Evolutionary conservation across 2,113 vertebrate genomes (phyloP), one percentile per base, ranked within the genome.

Genomic region (rabbit (Oryctolagus cuniculus)): DNA sequence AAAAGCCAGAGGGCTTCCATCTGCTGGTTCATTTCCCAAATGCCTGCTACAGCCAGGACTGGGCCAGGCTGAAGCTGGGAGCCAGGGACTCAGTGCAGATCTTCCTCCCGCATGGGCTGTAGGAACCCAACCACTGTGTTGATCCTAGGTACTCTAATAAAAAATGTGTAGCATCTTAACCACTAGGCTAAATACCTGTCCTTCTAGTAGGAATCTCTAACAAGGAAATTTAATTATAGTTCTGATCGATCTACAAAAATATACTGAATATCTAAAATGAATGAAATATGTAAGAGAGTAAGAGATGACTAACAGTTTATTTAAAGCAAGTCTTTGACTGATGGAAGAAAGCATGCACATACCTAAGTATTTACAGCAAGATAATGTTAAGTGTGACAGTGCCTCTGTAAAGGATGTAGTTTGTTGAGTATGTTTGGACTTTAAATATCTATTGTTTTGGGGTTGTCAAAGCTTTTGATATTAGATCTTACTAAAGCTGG

Each of bases 401-500:
- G 61, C 3, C 38, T 27, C 53, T 36, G 10, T 49, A 72, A 88
- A 82, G 27, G 69, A 24, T 25, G 7, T 58, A 7, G 10, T 29
- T 89, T 93, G 19, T 88, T 90, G 36, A 36, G 51, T 93, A 63
- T 55, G 12, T 69, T 91, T 93, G 34, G 79, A n/a, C 53, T 91
- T 90, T 78, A 61, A 72, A 77, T 77, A 70, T 84, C 16, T 90
- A 9, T 88, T 1, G 87, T 36, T 21, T 61, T 67, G 70, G 44
- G 44, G 44, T 44, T 44, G 17, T 81, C 69, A 86, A 77, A 77
- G 16, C 17, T 13, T 72, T 38, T 38, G 63, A 61, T 8, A 44
- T 44, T 81, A 51, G 34, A n/a, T 86, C 9, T 89, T 66, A 86
- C 27, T 88, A 79, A 58, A 89, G 22, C 55, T 81, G 88, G n/a